A percentile compares a stretch with the other conserved stretches of the same genome.
These are phyloP conservation scores for Elysia chlorotica DNA, from an alignment of 1,140 invertebrate species.

Conservation along the genomic window DNA sequence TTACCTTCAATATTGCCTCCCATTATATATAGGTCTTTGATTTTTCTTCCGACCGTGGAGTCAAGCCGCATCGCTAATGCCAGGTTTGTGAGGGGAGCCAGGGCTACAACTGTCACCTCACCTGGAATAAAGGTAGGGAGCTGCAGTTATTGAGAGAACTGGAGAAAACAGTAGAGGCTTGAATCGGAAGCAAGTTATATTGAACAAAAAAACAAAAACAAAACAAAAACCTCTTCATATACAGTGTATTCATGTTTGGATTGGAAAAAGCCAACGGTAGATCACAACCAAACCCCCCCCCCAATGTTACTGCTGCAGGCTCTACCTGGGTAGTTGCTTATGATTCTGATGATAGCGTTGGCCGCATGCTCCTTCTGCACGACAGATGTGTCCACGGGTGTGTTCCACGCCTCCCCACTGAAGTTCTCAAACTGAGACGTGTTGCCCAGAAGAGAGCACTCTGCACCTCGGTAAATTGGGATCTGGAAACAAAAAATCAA, in stretches of 20 bases:
- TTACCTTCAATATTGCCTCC: conserved; percentile 71
- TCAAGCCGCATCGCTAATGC: conserved; percentile 74
- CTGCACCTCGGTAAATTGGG: conserved; percentile 71
- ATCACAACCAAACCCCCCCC: no score
- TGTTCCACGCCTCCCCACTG: conserved; percentile 39
- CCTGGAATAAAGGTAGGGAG: conserved; percentile 29
- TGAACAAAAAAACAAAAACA: no score
- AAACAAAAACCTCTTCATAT: no score
- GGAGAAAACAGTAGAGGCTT: not conserved
- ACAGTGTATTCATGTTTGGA: no score
- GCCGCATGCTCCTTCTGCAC: conserved; percentile 43
- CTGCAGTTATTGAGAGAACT: not conserved
- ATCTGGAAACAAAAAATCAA: conserved; percentile 64
- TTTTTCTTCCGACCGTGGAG: conserved; percentile 67
- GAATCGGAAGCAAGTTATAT: no score
- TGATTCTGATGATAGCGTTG: conserved; percentile 36
- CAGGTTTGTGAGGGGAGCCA: conserved; percentile 79
- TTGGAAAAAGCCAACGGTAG: no score
- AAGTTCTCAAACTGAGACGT: conserved; percentile 29
- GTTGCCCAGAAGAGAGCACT: conserved; percentile 63
- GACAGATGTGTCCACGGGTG: conserved; percentile 28
- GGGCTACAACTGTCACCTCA: conserved; percentile 65
- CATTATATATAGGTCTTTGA: conserved; percentile 76
- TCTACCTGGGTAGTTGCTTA: conserved; percentile 44
- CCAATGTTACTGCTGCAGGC: no score